These are phyloP conservation scores for Melieria omissa DNA, from an alignment of 2,888 invertebrate genomes.

Conservation along the genomic window DNA sequence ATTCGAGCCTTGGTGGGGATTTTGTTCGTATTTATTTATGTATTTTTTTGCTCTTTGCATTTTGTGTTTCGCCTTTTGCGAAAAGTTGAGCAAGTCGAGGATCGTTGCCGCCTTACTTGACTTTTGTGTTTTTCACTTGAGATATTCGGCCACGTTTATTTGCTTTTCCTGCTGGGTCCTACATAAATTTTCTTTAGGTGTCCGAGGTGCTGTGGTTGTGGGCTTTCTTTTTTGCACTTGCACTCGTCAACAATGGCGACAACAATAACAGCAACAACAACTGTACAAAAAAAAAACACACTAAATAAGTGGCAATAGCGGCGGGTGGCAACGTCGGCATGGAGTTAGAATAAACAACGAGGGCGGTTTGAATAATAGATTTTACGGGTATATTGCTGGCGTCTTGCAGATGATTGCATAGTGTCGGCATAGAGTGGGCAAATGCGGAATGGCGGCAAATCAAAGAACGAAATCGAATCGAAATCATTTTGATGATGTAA, in stretches of 20 bases:
- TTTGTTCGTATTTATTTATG: background rate
- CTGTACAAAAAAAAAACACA: background rate
- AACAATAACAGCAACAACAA: too few relatives aligned
- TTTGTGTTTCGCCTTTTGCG: background rate
- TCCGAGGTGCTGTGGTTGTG: background rate
- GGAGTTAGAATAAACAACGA: background rate
- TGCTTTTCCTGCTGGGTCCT: background rate
- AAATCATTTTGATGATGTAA: background rate
- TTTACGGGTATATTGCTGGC: background rate
- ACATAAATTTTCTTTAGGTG: background rate
- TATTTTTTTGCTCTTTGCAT: background rate
- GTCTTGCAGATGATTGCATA: background rate
- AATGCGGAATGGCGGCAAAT: background rate
- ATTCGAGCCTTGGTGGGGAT: background rate
- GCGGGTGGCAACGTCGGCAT: background rate
- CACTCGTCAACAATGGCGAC: too few relatives aligned
- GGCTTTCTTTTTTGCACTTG: background rate
- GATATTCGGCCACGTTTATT: background rate
- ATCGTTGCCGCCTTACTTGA: background rate
- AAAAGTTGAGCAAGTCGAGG: background rate
- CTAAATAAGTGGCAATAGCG: background rate
- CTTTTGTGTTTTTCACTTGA: constrained; percentile 5
- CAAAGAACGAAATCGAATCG: background rate
- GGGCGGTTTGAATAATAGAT: constrained; percentile 5
- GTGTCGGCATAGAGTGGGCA: too few relatives aligned